Evolutionary conservation across 2,113 vertebrate genomes (phyloP).

Genomic region (Osmerus mordax): DNA sequence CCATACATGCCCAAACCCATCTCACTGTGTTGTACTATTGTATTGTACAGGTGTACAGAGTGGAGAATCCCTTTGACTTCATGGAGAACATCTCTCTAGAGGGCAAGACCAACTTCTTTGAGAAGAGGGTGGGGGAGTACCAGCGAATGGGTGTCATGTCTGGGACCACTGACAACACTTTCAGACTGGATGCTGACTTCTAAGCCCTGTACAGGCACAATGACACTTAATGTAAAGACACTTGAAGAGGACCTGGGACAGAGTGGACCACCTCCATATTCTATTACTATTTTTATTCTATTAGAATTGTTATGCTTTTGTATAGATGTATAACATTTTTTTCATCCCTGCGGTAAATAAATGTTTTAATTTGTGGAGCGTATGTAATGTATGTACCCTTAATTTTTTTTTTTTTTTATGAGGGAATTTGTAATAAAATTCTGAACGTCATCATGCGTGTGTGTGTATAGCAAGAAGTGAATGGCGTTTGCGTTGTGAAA

Average conservation of each 20-base stretch:
- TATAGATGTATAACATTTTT: not conserved
- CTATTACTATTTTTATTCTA: not conserved
- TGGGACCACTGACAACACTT: slow-evolving; percentile 81
- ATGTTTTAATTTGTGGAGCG: too few species aligned
- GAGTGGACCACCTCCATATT: not conserved
- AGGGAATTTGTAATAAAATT: not conserved
- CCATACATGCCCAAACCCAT: too few species aligned
- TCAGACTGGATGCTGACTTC: slow-evolving; percentile 93
- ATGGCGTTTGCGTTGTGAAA: too few species aligned
- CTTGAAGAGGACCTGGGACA: slow-evolving; percentile 14
- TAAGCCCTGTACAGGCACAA: slow-evolving; percentile 41
- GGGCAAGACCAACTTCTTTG: slow-evolving; percentile 99
- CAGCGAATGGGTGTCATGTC: slow-evolving; percentile 98
- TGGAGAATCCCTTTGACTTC: slow-evolving; percentile 96
- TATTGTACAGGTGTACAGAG: slow-evolving; percentile 77
- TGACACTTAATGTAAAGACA: slow-evolving; percentile 17
- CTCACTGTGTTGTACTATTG: not conserved
- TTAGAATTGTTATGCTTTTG: not conserved
- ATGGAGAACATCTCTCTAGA: slow-evolving; percentile 99
- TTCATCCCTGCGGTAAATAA: not conserved
- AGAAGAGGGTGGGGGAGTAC: slow-evolving; percentile 96
- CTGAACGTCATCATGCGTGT: too few species aligned
- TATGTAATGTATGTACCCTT: not conserved
- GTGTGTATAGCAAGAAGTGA: too few species aligned
- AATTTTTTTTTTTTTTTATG: not conserved